Conservation (phyloP, 2,888 invertebrate species). For the Ferdinandea cuprea region DNA sequence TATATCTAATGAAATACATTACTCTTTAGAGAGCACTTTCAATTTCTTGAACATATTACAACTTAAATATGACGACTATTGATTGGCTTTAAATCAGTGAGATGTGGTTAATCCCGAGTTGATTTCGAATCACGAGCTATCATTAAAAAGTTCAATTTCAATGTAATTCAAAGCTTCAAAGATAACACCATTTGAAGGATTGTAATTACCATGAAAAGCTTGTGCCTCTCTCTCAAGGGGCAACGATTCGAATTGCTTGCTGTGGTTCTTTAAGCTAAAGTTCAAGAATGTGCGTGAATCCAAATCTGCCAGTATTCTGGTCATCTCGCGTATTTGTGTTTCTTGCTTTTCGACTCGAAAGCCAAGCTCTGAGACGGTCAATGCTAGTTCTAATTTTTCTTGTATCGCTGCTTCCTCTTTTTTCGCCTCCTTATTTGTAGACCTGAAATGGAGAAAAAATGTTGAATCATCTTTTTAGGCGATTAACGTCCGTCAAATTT, state of each 20-base stretch:
- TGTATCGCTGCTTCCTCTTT: constrained; percentile 89
- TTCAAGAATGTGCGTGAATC: constrained; percentile 81
- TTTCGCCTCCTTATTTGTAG: constrained; percentile 90
- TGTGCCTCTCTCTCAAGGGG: constrained; percentile 77
- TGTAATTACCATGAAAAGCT: constrained; percentile 77
- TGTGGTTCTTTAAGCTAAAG: constrained; percentile 78
- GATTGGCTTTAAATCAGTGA: neutral
- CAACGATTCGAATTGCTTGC: constrained; percentile 79
- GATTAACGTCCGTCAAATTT: constrained; percentile 21
- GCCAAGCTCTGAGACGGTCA: constrained; percentile 88
- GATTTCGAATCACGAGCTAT: constrained; percentile 61
- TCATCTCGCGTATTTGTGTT: constrained; percentile 90
- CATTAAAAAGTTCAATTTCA: constrained; percentile 80
- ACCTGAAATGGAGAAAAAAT: constrained; percentile 83
- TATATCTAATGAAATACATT: constrained; percentile 7
- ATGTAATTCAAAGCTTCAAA: constrained; percentile 81
- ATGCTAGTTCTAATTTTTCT: constrained; percentile 87
- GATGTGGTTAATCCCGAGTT: constrained; percentile 9
- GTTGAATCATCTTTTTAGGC: neutral
- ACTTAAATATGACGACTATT: constrained; percentile 51
- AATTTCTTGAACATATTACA: constrained; percentile 33
- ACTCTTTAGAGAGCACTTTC: neutral
- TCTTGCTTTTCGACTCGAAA: constrained; percentile 90
- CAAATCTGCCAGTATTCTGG: constrained; percentile 85
- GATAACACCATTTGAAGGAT: constrained; percentile 79